These are phyloP conservation scores for Grallaria varia DNA, from an alignment of 2,113 vertebrate genomes.

Conservation along the genomic window DNA sequence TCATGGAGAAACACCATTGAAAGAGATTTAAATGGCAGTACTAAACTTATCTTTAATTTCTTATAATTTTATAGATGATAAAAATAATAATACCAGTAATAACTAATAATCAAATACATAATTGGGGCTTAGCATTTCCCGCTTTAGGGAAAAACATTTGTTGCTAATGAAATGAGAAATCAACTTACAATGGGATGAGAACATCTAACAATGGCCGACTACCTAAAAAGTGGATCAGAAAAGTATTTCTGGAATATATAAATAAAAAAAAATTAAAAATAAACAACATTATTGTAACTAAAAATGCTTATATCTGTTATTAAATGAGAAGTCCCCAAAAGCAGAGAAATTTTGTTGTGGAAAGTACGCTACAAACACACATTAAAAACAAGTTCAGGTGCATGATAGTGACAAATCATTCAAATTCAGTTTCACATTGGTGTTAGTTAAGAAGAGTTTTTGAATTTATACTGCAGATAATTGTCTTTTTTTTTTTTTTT, in stretches of 20 bases:
- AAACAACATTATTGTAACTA: neutral
- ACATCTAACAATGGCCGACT: neutral
- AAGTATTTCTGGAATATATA: neutral
- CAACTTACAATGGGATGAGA: neutral
- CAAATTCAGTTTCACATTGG: neutral
- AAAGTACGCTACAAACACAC: neutral
- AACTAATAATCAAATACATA: neutral
- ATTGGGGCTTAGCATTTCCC: neutral
- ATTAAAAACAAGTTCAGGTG: neutral
- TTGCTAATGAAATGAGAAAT: neutral
- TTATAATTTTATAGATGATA: neutral
- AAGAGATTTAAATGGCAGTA: neutral
- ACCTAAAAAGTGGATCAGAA: neutral
- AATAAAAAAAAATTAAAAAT: neutral
- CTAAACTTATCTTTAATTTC: neutral
- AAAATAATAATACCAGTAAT: neutral
- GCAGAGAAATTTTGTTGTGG: neutral
- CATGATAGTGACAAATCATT: neutral
- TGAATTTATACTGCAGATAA: neutral
- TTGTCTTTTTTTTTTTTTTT: neutral
- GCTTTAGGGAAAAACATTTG: neutral
- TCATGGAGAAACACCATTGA: neutral
- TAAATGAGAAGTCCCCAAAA: neutral
- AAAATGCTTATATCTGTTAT: neutral
- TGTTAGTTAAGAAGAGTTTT: neutral